Conservation (phyloP, 1,140 invertebrate species). For the Zaprionus nigranus region DNA sequence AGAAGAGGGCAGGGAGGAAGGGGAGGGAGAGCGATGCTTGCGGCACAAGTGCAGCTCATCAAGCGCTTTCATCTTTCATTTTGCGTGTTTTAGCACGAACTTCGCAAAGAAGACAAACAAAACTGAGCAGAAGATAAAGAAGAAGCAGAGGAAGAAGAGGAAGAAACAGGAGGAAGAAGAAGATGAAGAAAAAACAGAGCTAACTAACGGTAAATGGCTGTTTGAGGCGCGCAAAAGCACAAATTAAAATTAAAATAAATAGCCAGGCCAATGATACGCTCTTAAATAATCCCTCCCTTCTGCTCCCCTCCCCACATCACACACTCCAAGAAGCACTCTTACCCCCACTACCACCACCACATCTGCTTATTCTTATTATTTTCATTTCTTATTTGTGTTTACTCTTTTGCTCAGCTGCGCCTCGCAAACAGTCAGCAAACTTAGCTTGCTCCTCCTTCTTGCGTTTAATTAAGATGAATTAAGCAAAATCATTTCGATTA, state of each 20-base stretch:
- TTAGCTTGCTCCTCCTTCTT: conserved; percentile 29
- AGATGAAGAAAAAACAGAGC: neutral
- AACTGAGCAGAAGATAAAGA: neutral
- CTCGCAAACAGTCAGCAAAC: conserved; percentile 65
- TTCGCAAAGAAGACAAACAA: conserved; percentile 24
- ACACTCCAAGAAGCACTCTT: too few relatives aligned
- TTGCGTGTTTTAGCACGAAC: conserved; percentile 28
- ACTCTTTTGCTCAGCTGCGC: conserved; percentile 34
- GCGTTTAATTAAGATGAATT: conserved; percentile 82
- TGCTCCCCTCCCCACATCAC: rapidly evolving
- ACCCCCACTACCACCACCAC: neutral
- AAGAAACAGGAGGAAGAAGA: neutral
- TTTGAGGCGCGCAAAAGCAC: conserved; percentile 46
- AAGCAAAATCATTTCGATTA: conserved; percentile 83
- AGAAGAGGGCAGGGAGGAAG: neutral
- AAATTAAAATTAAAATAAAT: conserved; percentile 82
- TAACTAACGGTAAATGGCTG: conserved; percentile 39
- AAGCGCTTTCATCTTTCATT: conserved; percentile 28
- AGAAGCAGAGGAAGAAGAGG: neutral
- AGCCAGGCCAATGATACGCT: conserved; percentile 51
- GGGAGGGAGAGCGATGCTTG: neutral
- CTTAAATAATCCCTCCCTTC: conserved; percentile 46
- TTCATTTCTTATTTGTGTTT: conserved; percentile 49
- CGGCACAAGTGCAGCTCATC: neutral
- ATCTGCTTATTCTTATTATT: neutral